phyloP scores from a whole-genome alignment of 2,797 vertebrate genomes.

The Danio tinwini region DNA sequence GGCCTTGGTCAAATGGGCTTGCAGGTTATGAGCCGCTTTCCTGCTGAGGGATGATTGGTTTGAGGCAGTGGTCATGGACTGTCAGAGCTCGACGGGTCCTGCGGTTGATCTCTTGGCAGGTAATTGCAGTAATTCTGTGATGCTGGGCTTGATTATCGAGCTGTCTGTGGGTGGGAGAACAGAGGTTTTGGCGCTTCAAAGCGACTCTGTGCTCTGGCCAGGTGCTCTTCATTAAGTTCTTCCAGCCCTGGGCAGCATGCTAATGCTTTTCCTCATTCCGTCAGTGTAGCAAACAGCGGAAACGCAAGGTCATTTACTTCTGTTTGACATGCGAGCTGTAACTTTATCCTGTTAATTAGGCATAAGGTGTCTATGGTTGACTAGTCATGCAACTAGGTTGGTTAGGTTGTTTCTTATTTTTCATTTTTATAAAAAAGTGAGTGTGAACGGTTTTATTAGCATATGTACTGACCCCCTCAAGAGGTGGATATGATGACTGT shows the following conservation, averaged over 20 bases:
- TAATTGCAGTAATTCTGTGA: conserved; percentile 48
- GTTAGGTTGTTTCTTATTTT: not conserved
- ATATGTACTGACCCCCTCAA: not conserved
- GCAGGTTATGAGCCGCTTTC: not conserved
- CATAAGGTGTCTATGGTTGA: not conserved
- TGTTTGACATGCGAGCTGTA: not conserved
- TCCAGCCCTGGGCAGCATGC: conserved; percentile 46
- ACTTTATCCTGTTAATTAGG: not conserved
- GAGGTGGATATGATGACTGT: not conserved
- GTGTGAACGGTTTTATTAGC: not conserved
- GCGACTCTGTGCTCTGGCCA: conserved; percentile 30
- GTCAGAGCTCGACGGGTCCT: conserved; percentile 19
- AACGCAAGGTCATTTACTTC: not conserved
- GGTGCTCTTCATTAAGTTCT: conserved; percentile 47
- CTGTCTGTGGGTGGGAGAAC: conserved; percentile 38
- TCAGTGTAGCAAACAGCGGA: conserved; percentile 22
- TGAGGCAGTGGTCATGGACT: conserved; percentile 28
- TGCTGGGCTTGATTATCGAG: conserved; percentile 30
- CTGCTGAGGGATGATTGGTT: conserved; percentile 13
- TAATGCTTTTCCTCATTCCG: conserved; percentile 22
- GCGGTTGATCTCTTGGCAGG: conserved; percentile 41
- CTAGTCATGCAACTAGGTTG: not conserved
- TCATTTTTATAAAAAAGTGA: too few species aligned
- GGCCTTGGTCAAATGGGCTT: conserved; percentile 24
- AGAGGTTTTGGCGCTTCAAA: conserved; percentile 28